Evolutionary conservation across 2,888 invertebrate species (phyloP).

Genomic region (Napeogenes inachia): DNA sequence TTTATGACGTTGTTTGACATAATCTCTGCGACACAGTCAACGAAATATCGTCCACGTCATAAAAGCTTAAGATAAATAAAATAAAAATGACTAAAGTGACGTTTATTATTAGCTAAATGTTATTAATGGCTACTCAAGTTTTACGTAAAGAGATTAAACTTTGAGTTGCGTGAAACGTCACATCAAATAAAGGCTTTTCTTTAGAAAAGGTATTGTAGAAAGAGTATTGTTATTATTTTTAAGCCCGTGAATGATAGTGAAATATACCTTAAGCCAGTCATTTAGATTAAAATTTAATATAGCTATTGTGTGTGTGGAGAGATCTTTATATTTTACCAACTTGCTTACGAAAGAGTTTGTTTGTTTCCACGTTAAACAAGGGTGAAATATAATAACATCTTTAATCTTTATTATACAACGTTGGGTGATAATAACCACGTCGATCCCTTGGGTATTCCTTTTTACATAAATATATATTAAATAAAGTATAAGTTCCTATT

Average conservation of each 20-base stretch:
- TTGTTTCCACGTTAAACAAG: slow-evolving; percentile 39
- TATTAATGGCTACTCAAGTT: not conserved
- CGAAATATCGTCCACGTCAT: not conserved
- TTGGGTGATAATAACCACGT: too few species aligned
- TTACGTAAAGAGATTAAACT: not conserved
- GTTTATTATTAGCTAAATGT: not conserved
- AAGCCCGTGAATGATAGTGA: not conserved
- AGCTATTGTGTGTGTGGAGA: too few species aligned
- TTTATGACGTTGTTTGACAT: slow-evolving; percentile 18
- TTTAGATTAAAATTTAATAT: too few species aligned
- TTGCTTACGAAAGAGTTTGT: slow-evolving; percentile 9
- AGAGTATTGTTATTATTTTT: not conserved
- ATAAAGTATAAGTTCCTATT: too few species aligned
- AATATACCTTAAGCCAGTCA: too few species aligned
- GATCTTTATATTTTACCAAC: not conserved
- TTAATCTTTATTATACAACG: slow-evolving; percentile 4
- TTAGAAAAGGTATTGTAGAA: not conserved
- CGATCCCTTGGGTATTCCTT: too few species aligned
- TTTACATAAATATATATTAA: too few species aligned
- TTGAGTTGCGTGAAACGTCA: slow-evolving; percentile 2
- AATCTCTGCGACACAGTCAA: slow-evolving; percentile 16
- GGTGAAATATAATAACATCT: slow-evolving; percentile 36
- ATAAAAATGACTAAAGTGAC: slow-evolving; percentile 3
- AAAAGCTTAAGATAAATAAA: slow-evolving; percentile 4
- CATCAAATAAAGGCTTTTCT: not conserved